Evolutionary conservation across 2,797 vertebrate genomes (phyloP), one percentile per base, ranked within the genome.

Genomic region (Gymnothorax javanicus): DNA sequence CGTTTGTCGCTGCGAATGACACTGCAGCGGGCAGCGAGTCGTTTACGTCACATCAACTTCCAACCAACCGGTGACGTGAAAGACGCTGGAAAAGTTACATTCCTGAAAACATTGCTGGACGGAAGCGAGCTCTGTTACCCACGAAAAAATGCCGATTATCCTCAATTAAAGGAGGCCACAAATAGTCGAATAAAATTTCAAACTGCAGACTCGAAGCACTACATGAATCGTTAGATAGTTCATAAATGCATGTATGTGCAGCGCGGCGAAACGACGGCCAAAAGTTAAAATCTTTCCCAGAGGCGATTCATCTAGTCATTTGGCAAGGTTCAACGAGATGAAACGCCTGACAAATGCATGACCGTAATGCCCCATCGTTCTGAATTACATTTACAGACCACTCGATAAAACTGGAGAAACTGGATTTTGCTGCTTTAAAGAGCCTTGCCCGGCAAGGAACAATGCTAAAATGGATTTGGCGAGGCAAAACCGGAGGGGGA

Each of bases 1-100:
- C 9, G 54, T 91, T 90, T 94, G 86, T 91, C 20, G 33, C 54
- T 71, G 62, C 58, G 84, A 71, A 54, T 84, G 84, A 71, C 77
- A 86, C 75, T 23, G 75, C 43, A 54, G 75, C 52, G 75, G n/a
- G 4, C 56, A 82, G 79, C 52, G 23, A n/a, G 27, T 4, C 7
- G 59, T 12, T 3, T 56, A 50, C n/a, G 73, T 90, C 91, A 91
- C 87, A 59, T 25, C 71, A 50, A 84, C 81, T 87, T 86, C 88
- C 23, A 84, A 71, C 82, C 85, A 91, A 86, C 86, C 84, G 87
- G 88, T 67, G 77, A 43, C 23, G 83, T 79, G 11, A 15, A 58
- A 23, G 54, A 25, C 25, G 59, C 25, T 27, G 25, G 56, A 82
- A 82, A 82, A 57, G 81, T 82, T 82, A 12, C 25, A 54, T 54